Evolutionary conservation across 2,113 vertebrate species (phyloP).

Genomic region (Serinus canaria): DNA sequence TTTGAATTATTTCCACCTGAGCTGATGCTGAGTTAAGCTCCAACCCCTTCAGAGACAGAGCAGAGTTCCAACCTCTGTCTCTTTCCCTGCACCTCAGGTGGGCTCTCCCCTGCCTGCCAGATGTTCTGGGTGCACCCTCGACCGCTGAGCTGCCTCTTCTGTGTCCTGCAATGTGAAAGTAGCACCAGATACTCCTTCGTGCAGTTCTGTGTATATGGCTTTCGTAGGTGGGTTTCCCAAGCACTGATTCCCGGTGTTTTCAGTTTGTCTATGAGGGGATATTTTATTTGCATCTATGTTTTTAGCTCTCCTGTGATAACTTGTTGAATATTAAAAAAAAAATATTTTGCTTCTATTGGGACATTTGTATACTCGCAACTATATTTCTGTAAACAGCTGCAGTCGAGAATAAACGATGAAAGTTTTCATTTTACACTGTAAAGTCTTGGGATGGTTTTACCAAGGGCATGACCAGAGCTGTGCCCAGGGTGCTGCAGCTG

Average conservation of each 20-base stretch:
- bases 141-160: conserved; percentile 73
- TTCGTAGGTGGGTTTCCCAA: conserved; percentile 74
- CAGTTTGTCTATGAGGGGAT: conserved; percentile 74
- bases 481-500: fast-evolving
- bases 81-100: not conserved
- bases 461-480: not conserved
- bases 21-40: conserved; percentile 58
- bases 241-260: conserved; percentile 76
- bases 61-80: conserved; percentile 38
- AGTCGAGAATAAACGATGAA: conserved; percentile 88
- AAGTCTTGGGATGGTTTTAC: conserved; percentile 41
- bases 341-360: conserved; percentile 94
- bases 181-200: conserved; percentile 57
- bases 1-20: not conserved
- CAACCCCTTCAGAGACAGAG: conserved; percentile 7
- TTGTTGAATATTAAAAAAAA: conserved; percentile 86
- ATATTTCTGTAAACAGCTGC: conserved; percentile 95
- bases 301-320: conserved; percentile 87
- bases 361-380: conserved; percentile 94
- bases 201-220: conserved; percentile 73
- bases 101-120: conserved; percentile 25
- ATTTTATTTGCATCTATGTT: conserved; percentile 86
- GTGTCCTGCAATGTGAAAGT: conserved; percentile 70
- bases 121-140: not conserved
- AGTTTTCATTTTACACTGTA: conserved; percentile 77